Evolutionary conservation across 2,888 invertebrate genomes (phyloP).

Genomic region (Microctonus aethiopoides): DNA sequence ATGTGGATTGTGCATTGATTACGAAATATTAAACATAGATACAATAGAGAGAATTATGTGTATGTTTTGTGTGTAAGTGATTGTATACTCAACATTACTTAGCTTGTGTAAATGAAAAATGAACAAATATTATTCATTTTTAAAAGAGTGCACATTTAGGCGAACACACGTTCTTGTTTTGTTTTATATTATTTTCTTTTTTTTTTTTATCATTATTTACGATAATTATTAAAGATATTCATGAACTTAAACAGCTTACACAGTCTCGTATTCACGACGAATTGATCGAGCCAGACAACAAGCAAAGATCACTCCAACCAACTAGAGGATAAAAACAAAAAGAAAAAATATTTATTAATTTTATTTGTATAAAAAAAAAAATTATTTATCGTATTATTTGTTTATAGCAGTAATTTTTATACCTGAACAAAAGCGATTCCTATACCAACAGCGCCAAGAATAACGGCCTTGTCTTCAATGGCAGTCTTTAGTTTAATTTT

Average conservation of each 20-base stretch:
- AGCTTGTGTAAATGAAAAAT: conserved; percentile 33
- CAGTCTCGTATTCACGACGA: conserved; percentile 90
- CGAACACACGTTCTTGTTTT: conserved; percentile 34
- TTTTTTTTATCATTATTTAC: conserved; percentile 8
- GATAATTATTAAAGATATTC: conserved; percentile 4
- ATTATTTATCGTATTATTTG: not conserved
- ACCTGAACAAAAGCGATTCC: conserved; percentile 91
- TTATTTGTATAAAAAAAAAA: not conserved
- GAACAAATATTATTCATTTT: conserved; percentile 14
- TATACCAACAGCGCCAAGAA: conserved; percentile 85
- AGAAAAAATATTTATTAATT: not conserved
- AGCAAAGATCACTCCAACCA: conserved; percentile 90
- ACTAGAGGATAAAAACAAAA: conserved; percentile 58
- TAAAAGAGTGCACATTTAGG: conserved; percentile 41
- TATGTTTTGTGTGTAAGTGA: conserved; percentile 2
- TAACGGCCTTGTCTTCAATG: conserved; percentile 78
- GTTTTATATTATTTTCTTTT: conserved; percentile 10
- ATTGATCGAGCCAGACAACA: conserved; percentile 94
- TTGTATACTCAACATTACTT: not conserved
- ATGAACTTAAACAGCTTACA: conserved; percentile 68
- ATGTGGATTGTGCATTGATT: conserved; percentile 28
- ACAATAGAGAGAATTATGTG: conserved; percentile 18
- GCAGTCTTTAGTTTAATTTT: conserved; percentile 73
- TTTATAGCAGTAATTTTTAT: too few relatives aligned
- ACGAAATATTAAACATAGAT: conserved; percentile 20